Conservation (phyloP, 2,113 vertebrate species). For the Osmerus eperlanus region DNA sequence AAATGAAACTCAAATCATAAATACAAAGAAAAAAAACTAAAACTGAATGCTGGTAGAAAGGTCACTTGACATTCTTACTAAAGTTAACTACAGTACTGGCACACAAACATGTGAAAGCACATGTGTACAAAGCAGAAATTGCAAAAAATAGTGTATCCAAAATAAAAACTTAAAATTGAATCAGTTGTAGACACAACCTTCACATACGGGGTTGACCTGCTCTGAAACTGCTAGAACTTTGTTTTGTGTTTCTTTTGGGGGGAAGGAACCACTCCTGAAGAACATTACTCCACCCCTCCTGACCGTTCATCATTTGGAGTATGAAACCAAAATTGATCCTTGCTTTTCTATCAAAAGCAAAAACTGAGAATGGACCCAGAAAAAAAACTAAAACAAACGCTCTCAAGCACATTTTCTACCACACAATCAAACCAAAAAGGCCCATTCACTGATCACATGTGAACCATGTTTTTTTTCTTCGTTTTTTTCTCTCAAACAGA, state of each 20-base stretch:
- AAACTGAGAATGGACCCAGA: neutral
- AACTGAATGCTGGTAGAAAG: neutral
- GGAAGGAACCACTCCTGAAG: neutral
- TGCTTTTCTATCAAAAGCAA: neutral
- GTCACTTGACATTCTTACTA: neutral
- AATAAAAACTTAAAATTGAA: neutral
- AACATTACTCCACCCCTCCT: neutral
- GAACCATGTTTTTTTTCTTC: neutral
- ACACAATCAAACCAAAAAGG: neutral
- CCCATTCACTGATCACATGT: neutral
- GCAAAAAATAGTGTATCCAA: neutral
- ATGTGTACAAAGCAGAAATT: neutral
- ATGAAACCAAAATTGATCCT: too few species aligned
- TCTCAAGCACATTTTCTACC: neutral
- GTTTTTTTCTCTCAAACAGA: too few species aligned
- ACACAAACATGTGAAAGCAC: conserved; percentile 8
- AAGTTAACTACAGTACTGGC: neutral
- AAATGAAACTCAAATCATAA: neutral
- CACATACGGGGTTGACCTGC: neutral
- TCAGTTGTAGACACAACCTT: neutral
- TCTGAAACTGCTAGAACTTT: neutral
- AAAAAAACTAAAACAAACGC: neutral
- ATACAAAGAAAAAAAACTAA: neutral
- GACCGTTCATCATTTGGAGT: neutral
- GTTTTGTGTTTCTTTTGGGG: neutral